phyloP scores from a whole-genome alignment of 2,797 vertebrate species.

The Liparis tanakae region DNA sequence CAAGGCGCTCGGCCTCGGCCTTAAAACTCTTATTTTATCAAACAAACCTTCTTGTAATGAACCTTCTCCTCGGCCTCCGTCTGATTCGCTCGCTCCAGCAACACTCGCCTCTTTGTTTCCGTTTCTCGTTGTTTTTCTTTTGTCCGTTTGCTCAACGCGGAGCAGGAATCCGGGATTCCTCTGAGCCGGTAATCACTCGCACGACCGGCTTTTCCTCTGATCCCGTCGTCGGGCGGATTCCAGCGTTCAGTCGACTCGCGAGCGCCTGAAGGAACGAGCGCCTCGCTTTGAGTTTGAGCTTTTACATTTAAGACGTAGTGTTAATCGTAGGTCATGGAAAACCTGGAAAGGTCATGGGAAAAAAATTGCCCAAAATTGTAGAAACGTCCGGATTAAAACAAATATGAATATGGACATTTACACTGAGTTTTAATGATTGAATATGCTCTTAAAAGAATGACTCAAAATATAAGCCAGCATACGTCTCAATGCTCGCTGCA shows the following conservation, averaged over 20 bases:
- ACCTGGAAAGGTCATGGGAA: too few relatives aligned
- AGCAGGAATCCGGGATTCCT: constrained; percentile 29
- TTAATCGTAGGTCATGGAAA: not conserved
- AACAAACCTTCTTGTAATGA: not conserved
- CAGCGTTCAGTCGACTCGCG: not conserved
- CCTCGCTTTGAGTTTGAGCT: too few relatives aligned
- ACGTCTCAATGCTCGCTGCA: too few relatives aligned
- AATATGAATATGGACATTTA: too few relatives aligned
- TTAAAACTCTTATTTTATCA: not conserved
- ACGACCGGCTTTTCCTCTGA: constrained; percentile 44
- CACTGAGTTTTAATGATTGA: too few relatives aligned
- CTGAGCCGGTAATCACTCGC: constrained; percentile 24
- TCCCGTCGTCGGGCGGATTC: constrained; percentile 22
- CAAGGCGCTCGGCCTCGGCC: not conserved
- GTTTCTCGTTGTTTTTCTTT: not conserved
- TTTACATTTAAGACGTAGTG: too few relatives aligned
- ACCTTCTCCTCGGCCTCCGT: not conserved
- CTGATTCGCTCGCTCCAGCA: not conserved
- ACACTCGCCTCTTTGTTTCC: constrained; percentile 40
- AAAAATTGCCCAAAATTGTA: too few relatives aligned
- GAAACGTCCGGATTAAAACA: too few relatives aligned
- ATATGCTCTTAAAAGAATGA: too few relatives aligned
- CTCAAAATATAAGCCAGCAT: too few relatives aligned
- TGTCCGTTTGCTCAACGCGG: constrained; percentile 23
- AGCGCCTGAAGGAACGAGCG: too few relatives aligned